Percentiles rank a stretch among this genome's conserved stretches.
Conservation (phyloP, 2,797 vertebrate genomes). For the Botia almorhae region DNA sequence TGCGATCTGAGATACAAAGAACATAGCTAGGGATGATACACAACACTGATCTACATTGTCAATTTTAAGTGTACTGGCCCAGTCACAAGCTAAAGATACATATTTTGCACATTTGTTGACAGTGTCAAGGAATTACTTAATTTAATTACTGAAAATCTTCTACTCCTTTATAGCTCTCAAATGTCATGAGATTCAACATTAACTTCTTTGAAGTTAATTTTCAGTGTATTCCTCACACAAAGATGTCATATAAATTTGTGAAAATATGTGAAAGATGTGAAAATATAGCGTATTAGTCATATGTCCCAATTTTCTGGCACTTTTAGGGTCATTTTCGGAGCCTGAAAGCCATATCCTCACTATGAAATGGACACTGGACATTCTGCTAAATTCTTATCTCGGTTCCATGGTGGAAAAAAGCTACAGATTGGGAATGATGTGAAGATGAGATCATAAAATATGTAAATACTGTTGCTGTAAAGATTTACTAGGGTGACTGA, state of each 20-base stretch:
- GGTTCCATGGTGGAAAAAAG: background rate
- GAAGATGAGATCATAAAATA: too few species aligned
- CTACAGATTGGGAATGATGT: too few species aligned
- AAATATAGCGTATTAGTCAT: background rate
- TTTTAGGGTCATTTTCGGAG: background rate
- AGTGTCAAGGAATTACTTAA: too few species aligned
- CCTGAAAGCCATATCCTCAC: background rate
- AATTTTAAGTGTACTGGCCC: too few species aligned
- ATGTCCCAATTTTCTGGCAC: background rate
- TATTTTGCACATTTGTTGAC: too few species aligned
- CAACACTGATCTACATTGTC: background rate
- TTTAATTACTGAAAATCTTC: too few species aligned
- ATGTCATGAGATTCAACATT: too few species aligned
- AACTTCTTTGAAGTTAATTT: too few species aligned
- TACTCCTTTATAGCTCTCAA: too few species aligned
- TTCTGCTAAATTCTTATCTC: background rate
- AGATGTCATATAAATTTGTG: background rate
- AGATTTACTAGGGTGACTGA: too few species aligned
- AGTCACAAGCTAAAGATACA: too few species aligned
- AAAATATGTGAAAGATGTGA: background rate
- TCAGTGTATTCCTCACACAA: background rate
- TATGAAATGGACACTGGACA: background rate
- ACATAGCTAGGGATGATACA: slow-evolving; percentile 9
- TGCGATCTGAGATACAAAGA: slow-evolving; percentile 82
- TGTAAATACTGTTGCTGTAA: too few species aligned